Evolutionary conservation across 2,113 vertebrate species (phyloP).

Genomic region (Ophthalmolycus amberensis): DNA sequence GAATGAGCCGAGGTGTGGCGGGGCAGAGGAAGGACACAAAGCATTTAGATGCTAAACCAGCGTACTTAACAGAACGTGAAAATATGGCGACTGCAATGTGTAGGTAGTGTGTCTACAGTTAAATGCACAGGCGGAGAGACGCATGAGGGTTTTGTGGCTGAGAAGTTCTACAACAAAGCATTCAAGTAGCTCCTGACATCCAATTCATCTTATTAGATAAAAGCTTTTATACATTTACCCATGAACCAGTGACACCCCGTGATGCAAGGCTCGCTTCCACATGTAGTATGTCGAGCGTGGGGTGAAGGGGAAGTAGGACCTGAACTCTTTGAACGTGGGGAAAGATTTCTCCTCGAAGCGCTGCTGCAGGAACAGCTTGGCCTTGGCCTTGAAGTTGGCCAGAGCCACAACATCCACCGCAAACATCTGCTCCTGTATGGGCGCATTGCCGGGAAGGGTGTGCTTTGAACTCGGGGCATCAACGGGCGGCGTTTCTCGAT

Average conservation of each 20-base stretch:
- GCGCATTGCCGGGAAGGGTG: slow-evolving; percentile 54
- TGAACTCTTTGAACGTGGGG: slow-evolving; percentile 95
- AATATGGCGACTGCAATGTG: neutral
- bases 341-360: slow-evolving; percentile 95
- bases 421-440: slow-evolving; percentile 82
- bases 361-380: slow-evolving; percentile 94
- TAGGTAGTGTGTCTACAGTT: slow-evolving; percentile 44
- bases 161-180: slow-evolving; percentile 10
- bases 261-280: slow-evolving; percentile 95
- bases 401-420: slow-evolving; percentile 90
- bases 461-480: slow-evolving; percentile 56
- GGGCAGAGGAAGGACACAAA: slow-evolving; percentile 31
- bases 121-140: neutral
- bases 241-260: slow-evolving; percentile 92
- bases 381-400: slow-evolving; percentile 95
- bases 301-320: slow-evolving; percentile 91
- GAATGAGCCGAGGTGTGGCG: slow-evolving; percentile 60
- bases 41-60: slow-evolving; percentile 44
- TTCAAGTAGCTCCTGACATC: neutral
- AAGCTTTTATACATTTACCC: slow-evolving; percentile 71
- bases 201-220: neutral
- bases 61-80: slow-evolving; percentile 3
- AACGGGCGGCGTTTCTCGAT: slow-evolving; percentile 39
- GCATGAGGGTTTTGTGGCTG: neutral
- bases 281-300: slow-evolving; percentile 98